phyloP scores from a whole-genome alignment of 2,113 vertebrate species.

The Morone chrysops region DNA sequence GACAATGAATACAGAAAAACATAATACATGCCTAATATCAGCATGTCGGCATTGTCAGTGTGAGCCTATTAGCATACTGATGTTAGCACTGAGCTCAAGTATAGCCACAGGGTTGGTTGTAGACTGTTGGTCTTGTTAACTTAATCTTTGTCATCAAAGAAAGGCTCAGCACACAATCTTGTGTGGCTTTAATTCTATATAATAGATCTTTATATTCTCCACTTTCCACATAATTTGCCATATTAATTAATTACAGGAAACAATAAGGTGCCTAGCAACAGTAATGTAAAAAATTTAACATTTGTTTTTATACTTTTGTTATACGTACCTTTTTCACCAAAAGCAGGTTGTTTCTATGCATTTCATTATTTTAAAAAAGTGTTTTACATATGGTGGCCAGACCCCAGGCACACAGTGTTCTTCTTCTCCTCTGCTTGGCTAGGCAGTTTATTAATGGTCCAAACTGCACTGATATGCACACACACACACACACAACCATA shows the following conservation, averaged over 20 bases:
- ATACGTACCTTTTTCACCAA: not conserved
- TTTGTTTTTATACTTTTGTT: not conserved
- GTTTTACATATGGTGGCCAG: conserved; percentile 15
- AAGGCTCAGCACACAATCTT: too few relatives aligned
- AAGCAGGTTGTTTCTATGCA: not conserved
- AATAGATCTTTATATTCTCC: not conserved
- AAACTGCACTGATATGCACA: conserved; percentile 10
- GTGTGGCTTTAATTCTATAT: not conserved
- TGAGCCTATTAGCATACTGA: too few relatives aligned
- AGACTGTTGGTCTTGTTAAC: too few relatives aligned
- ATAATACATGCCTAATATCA: too few relatives aligned
- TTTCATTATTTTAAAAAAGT: not conserved
- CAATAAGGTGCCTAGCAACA: too few relatives aligned
- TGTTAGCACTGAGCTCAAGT: not conserved
- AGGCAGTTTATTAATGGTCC: conserved; percentile 14
- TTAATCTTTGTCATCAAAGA: too few relatives aligned
- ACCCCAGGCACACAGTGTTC: conserved; percentile 29
- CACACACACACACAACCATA: conserved; percentile 8
- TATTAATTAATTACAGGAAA: too few relatives aligned
- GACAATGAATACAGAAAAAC: too few relatives aligned
- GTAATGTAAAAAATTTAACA: not conserved
- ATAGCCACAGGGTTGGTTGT: too few relatives aligned
- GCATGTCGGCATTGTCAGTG: too few relatives aligned
- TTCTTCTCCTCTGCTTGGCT: conserved; percentile 23
- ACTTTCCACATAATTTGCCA: not conserved